Conservation (phyloP, 1,140 invertebrate genomes). For the Nasonia giraulti region DNA sequence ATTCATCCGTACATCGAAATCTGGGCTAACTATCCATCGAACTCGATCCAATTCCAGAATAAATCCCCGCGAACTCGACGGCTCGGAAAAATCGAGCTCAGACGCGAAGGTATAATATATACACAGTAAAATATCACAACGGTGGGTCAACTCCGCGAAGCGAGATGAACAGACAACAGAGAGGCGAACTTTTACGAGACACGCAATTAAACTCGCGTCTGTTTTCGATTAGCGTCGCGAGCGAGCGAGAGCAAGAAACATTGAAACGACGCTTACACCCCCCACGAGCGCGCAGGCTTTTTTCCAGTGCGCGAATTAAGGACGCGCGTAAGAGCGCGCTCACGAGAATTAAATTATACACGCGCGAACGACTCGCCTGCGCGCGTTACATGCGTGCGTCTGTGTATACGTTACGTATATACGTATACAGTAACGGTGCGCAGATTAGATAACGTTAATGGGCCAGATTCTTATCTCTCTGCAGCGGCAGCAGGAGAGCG, state of each 20-base stretch:
- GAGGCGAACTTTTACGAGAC: too few relatives aligned
- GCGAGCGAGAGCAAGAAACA: not conserved
- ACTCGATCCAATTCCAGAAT: not conserved
- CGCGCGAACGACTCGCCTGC: not conserved
- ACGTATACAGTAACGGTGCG: not conserved
- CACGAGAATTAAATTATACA: slow-evolving; percentile 27
- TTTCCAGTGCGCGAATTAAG: not conserved
- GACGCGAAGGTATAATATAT: not conserved
- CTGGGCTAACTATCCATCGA: not conserved
- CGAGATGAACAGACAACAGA: not conserved
- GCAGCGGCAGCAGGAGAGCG: not conserved
- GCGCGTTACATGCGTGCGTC: not conserved
- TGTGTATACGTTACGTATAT: not conserved
- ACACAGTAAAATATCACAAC: not conserved
- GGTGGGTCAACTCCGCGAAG: not conserved
- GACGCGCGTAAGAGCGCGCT: not conserved
- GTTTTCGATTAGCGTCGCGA: slow-evolving; percentile 40
- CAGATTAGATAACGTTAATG: slow-evolving; percentile 48
- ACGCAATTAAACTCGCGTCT: slow-evolving; percentile 35
- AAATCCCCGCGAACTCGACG: not conserved
- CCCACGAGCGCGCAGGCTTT: not conserved
- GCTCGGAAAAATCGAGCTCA: too few relatives aligned
- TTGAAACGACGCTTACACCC: not conserved
- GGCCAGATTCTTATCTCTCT: slow-evolving; percentile 36
- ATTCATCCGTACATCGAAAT: not conserved